phyloP scores from a whole-genome alignment of 1,140 invertebrate genomes.

The Temnothorax curvispinosus region DNA sequence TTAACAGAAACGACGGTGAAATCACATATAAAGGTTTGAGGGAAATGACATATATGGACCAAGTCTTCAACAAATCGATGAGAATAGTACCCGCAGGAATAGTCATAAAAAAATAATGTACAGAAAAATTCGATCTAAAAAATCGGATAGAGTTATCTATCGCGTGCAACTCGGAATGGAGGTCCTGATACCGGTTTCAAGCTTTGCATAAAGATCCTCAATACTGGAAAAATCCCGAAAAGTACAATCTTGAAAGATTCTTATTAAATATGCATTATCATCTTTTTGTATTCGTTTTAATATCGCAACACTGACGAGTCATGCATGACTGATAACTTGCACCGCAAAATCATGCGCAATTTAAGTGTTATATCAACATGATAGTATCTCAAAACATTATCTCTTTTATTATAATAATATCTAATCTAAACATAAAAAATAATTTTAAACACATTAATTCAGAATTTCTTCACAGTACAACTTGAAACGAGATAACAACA shows the following conservation, averaged over 20 bases:
- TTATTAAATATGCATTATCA: background rate
- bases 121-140: constrained; percentile 53
- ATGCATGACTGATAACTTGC: background rate
- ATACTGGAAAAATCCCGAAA: constrained; percentile 87
- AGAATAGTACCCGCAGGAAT: constrained; percentile 63
- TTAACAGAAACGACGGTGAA: constrained; percentile 82
- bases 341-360: background rate
- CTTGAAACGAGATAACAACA: background rate
- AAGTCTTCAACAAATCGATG: constrained; percentile 85
- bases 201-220: constrained; percentile 84
- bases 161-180: constrained; percentile 71
- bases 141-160: constrained; percentile 64
- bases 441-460: too few species aligned
- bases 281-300: background rate
- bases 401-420: too few species aligned
- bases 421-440: too few species aligned
- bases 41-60: constrained; percentile 88
- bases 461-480: background rate
- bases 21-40: constrained; percentile 87
- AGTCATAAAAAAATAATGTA: constrained; percentile 64
- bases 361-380: background rate
- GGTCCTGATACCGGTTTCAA: constrained; percentile 76
- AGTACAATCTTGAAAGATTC: constrained; percentile 89
- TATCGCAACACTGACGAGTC: background rate
- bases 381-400: background rate